Base-by-base conservation (phyloP, 1,140 invertebrate species). In the Philopotamus ludificatus region DNA sequence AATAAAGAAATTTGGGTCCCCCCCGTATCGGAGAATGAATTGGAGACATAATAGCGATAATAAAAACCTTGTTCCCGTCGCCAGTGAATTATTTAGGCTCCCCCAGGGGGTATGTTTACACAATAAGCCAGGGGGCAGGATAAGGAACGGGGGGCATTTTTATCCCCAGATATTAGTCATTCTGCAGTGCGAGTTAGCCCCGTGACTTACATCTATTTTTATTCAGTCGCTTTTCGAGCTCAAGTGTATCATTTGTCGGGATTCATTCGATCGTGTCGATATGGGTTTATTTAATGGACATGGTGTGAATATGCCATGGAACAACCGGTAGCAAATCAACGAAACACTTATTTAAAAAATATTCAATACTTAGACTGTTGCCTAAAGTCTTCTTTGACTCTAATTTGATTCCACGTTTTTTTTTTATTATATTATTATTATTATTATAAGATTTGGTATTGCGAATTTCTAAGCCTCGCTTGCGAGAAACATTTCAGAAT, bases 21-120 rank as follows among this genome's bases (percentile, higher is more conserved):
- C 66, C 60, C 34, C 26, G 45, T 59, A 49, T 54, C 21, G 54
- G 47, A 45, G 68, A 63, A 66, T 70, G 68, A 70, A 70, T 70
- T 70, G 68, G 68, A 64, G 61, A 70, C 68, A 70, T 70, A 70
- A 70, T 70, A 70, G 68, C 57, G 64, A 70, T 70, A 70, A 66
- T 70, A 70, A 70, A 68, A 70, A 70, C 68, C 68, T 70, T 70
- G 68, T 66, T 70, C 53, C 68, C 65, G 60, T 61, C 63, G 59
- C 67, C 63, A 58, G 50, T 70, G 68, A 70, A 70, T 70, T 66
- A 70, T 70, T 70, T 61, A 66, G 44, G 58, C 62, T 60, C 61
- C 41, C 66, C 66, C 57, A 51, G 49, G 59, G 63, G 67, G 60
- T 44, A 66, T 69, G 67, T 69, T 69, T 69, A 63, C 60, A 69